Conservation (phyloP, 1,140 invertebrate species). For the Oryctes rhinoceros region DNA sequence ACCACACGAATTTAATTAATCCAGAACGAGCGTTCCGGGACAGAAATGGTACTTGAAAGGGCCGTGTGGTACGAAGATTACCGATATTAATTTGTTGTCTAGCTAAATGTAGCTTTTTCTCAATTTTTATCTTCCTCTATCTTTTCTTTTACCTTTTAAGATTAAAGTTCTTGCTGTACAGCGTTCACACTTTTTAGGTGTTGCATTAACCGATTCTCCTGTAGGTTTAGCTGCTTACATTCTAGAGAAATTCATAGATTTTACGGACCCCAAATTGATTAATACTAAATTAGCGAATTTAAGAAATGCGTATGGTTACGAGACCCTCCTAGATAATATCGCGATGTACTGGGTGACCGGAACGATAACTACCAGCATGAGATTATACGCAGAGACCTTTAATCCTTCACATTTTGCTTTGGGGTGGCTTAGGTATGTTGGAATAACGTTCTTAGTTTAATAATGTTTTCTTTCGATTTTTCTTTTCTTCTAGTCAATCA, state of each 20-base stretch:
- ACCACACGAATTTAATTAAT: too few species aligned
- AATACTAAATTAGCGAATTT: slow-evolving; percentile 41
- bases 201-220: slow-evolving; percentile 69
- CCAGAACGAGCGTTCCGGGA: too few species aligned
- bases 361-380: slow-evolving; percentile 71
- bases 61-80: too few species aligned
- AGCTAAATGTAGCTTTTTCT: too few species aligned
- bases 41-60: too few species aligned
- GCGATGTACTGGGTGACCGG: slow-evolving; percentile 80
- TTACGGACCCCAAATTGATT: slow-evolving; percentile 62
- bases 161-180: too few species aligned
- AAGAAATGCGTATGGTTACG: slow-evolving; percentile 65
- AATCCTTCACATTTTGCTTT: slow-evolving; percentile 43
- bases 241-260: slow-evolving; percentile 78
- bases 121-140: too few species aligned
- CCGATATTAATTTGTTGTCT: too few species aligned
- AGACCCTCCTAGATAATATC: slow-evolving; percentile 76
- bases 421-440: background rate
- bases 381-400: slow-evolving; percentile 73
- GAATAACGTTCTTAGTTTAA: background rate
- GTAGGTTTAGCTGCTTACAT: slow-evolving; percentile 77
- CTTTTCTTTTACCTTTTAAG: too few species aligned
- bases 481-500: slow-evolving; percentile 69
- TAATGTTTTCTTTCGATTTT: background rate
- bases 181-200: slow-evolving; percentile 66